Conservation (phyloP, 1,140 invertebrate genomes). For the Nasonia longicornis region DNA sequence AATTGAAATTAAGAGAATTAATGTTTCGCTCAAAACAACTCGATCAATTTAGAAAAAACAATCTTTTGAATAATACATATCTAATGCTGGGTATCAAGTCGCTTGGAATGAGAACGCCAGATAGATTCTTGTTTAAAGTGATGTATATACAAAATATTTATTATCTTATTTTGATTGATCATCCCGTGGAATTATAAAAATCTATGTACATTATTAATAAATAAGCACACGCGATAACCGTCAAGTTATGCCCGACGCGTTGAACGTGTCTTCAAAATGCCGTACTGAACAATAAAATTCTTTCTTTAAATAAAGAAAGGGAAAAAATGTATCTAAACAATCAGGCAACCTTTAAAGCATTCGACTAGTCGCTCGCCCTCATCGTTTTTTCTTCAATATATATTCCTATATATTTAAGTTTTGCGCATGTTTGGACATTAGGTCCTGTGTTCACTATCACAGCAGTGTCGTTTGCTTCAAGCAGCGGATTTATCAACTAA, state of each 20-base stretch:
- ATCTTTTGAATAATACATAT: not conserved
- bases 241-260: constrained; percentile 3
- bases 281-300: constrained; percentile 27
- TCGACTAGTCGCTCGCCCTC: constrained; percentile 42
- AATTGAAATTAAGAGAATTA: not conserved
- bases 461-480: constrained; percentile 58
- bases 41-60: constrained; percentile 10
- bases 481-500: constrained; percentile 54
- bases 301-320: constrained; percentile 7
- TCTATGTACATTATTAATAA: constrained; percentile 49
- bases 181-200: constrained; percentile 45
- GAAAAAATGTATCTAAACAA: constrained; percentile 20
- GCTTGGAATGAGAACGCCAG: constrained; percentile 62
- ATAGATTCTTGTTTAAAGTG: constrained; percentile 60
- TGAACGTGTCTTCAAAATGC: constrained; percentile 18
- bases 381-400: constrained; percentile 43
- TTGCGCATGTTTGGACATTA: constrained; percentile 51
- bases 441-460: constrained; percentile 69
- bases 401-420: constrained; percentile 46
- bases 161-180: constrained; percentile 48
- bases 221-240: constrained; percentile 32
- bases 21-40: not conserved
- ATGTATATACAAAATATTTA: constrained; percentile 68
- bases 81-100: constrained; percentile 34
- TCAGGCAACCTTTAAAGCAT: constrained; percentile 39